A percentile compares a stretch with the other conserved stretches of the same genome.
Conservation (phyloP, 2,113 vertebrate species). For the Thalassarche chlororhynchos region DNA sequence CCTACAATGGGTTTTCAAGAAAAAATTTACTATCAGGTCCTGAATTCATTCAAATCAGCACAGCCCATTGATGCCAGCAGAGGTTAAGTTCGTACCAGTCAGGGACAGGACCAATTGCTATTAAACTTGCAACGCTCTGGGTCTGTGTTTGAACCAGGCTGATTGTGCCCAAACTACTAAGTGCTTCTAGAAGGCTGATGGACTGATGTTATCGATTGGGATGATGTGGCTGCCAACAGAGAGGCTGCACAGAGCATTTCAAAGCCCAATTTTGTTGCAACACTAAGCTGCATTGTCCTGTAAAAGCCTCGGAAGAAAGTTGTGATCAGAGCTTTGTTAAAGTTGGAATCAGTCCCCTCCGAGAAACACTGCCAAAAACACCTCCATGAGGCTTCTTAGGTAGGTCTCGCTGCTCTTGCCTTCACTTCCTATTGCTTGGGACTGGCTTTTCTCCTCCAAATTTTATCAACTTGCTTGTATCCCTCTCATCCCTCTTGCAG, state of each 20-base stretch:
- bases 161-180: background rate
- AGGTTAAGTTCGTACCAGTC: background rate
- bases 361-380: background rate
- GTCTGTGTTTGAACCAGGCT: background rate
- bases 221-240: background rate
- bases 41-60: background rate
- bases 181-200: background rate
- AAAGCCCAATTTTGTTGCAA: background rate
- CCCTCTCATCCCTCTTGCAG: background rate
- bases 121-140: background rate
- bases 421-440: background rate
- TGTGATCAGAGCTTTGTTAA: background rate
- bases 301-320: background rate
- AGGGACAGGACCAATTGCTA: background rate
- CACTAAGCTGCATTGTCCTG: background rate
- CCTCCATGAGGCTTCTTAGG: background rate
- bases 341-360: background rate
- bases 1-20: background rate
- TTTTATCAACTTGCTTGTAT: background rate
- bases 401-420: background rate
- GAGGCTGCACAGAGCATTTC: background rate
- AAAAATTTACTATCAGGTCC: background rate
- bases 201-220: slow-evolving; percentile 6
- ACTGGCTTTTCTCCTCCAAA: background rate
- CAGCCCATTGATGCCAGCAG: background rate